Base-by-base conservation (phyloP, 2,113 vertebrate species). In the Corydoras maculifer region DNA sequence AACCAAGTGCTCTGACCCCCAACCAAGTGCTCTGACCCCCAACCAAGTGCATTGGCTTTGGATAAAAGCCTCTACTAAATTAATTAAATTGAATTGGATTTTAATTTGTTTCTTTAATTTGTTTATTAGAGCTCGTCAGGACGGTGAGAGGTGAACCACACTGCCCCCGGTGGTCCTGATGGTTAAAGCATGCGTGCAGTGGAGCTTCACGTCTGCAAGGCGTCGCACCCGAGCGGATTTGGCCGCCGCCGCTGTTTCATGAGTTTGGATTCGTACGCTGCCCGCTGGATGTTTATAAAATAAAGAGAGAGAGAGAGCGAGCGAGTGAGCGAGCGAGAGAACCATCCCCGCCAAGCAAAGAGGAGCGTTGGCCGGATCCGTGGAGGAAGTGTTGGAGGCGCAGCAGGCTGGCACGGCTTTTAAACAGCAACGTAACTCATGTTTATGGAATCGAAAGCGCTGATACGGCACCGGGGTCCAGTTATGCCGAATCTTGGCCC, bases 211-310 rank as follows among this genome's bases (percentile, higher is more conserved):
- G 53, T n/a, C 57, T 57, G 63, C 75, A 78, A 75, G 61, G 70
- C 72, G 75, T 64, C 68, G 82, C 80, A 73, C 77, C 71, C 84
- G 18, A 25, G 18, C 80, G 80, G 69, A 73, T 72, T 65, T 73
- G 68, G 72, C 54, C 58, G 8, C 65, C 73, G 67, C 83, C 80
- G 71, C 78, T 79, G 81, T 82, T 86, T 75, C 72, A 74, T 13
- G 77, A 73, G 53, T 71, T 13, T 35, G 77, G 57, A 43, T 61
- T 58, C 75, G 79, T 80, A 43, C 78, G 70, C 69, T 69, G 59
- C 57, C 67, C 72, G 18, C 51, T 15, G 57, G 63, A 48, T 11
- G 32, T 54, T 18, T 67, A 12, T 62, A 55, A 61, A 65, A 18
- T 60, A 32, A 7, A 57, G 13, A 57, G 4, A n/a, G 13, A 57